These are phyloP conservation scores for Daubentonia madagascariensis DNA, from an alignment of 2,113 vertebrate genomes.

Conservation along the genomic window DNA sequence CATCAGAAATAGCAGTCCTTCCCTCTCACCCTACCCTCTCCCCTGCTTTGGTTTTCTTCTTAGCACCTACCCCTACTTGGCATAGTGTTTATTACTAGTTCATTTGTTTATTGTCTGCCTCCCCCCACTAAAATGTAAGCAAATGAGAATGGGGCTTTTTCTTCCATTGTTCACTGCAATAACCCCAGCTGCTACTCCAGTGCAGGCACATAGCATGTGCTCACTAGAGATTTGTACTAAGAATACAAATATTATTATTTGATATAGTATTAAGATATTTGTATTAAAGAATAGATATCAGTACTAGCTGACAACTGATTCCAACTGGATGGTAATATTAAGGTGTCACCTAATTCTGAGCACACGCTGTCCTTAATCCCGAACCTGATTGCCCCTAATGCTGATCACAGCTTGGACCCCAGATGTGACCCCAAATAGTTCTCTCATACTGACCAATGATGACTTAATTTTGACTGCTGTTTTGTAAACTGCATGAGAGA, in stretches of 20 bases:
- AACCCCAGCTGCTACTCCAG: neutral
- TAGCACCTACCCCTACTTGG: neutral
- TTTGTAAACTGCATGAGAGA: neutral
- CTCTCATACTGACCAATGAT: neutral
- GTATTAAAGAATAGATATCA: neutral
- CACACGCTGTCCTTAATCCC: neutral
- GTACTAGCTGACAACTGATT: neutral
- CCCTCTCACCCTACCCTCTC: neutral
- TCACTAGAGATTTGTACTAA: neutral
- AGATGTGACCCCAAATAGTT: neutral
- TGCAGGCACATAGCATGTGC: accelerated
- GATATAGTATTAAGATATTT: neutral
- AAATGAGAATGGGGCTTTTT: neutral
- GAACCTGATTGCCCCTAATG: neutral
- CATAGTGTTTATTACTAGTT: neutral
- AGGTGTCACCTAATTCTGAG: neutral
- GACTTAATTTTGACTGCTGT: neutral
- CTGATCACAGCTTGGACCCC: neutral
- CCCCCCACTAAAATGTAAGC: neutral
- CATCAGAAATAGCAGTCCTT: neutral
- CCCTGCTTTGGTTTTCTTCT: neutral
- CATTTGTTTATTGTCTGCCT: neutral
- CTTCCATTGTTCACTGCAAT: neutral
- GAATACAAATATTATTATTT: neutral
- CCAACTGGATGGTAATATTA: neutral